Percentiles rank a stretch among this genome's conserved stretches.
Conservation (phyloP, 2,113 vertebrate genomes). For the Ammodytes dubius region DNA sequence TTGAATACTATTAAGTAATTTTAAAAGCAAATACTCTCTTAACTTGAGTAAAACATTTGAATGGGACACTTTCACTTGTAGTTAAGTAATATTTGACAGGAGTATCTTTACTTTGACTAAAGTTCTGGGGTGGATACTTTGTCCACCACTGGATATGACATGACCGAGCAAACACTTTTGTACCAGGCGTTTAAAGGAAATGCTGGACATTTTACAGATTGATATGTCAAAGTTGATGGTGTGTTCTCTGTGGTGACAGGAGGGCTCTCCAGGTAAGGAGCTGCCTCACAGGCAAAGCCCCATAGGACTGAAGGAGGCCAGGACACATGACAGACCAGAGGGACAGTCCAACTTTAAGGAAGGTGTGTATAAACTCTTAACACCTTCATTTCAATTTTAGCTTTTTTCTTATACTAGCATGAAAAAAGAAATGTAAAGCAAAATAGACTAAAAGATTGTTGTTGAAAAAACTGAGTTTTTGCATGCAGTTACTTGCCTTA, state of each 20-base stretch:
- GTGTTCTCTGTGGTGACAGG: slow-evolving; percentile 60
- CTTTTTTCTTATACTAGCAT: too few species aligned
- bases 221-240: not conserved
- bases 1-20: too few species aligned
- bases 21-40: too few species aligned
- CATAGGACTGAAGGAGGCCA: slow-evolving; percentile 75
- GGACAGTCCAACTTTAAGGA: slow-evolving; percentile 89
- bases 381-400: not conserved
- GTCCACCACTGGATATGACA: too few species aligned
- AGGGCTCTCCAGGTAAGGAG: slow-evolving; percentile 83
- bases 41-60: too few species aligned
- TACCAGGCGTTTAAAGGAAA: not conserved
- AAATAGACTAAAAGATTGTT: too few species aligned
- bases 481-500: not conserved
- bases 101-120: too few species aligned
- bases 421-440: too few species aligned
- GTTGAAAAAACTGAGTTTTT: too few species aligned
- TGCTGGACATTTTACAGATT: not conserved
- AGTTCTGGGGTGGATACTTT: too few species aligned
- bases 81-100: too few species aligned
- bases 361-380: slow-evolving; percentile 78
- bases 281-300: slow-evolving; percentile 79
- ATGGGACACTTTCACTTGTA: too few species aligned
- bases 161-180: not conserved
- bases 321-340: slow-evolving; percentile 85